phyloP scores from a whole-genome alignment of 1,140 invertebrate genomes.

The Pogonognathellus flavescens region DNA sequence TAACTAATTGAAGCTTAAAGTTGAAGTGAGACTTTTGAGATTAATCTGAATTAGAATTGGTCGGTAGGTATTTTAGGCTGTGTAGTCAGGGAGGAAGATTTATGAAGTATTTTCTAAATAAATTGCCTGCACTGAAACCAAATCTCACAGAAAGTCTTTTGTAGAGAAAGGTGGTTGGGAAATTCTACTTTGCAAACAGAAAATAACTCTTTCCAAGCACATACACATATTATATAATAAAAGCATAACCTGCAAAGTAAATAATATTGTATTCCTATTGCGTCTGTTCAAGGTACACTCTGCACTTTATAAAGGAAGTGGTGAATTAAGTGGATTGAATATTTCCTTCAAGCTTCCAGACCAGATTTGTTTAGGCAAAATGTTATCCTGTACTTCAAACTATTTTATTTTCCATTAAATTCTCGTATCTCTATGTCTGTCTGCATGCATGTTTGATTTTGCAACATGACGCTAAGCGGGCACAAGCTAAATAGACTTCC shows the following conservation, averaged over 20 bases:
- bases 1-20: too few relatives aligned
- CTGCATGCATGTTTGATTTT: too few relatives aligned
- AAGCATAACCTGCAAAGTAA: neutral
- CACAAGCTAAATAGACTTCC: too few relatives aligned
- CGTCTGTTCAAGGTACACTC: neutral
- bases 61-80: neutral
- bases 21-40: neutral
- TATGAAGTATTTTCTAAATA: neutral
- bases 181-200: neutral
- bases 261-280: neutral
- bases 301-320: neutral
- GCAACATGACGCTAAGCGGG: too few relatives aligned
- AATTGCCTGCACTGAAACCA: slow-evolving; percentile 3
- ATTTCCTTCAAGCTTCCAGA: neutral
- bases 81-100: slow-evolving; percentile 14
- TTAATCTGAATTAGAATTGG: neutral
- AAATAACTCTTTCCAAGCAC: neutral
- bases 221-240: neutral
- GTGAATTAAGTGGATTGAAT: slow-evolving; percentile 10
- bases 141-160: neutral
- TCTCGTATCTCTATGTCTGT: neutral
- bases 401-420: neutral
- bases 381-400: neutral
- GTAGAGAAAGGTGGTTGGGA: neutral
- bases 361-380: neutral